Evolutionary conservation across 2,888 invertebrate genomes (phyloP), one percentile per base, ranked within the genome.

Genomic region (Trichacis sp.): DNA sequence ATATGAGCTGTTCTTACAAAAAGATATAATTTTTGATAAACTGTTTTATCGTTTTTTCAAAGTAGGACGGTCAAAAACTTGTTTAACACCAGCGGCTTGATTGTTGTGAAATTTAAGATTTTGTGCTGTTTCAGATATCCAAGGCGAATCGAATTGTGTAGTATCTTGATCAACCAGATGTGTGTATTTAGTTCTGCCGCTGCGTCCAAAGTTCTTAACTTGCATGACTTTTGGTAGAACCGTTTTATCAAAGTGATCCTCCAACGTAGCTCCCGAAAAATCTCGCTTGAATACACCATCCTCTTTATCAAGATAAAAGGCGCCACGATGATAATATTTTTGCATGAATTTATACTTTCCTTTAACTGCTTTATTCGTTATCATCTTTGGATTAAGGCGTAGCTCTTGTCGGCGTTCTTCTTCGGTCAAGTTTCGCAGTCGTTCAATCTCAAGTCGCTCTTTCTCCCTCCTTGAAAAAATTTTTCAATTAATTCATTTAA

Each of bases 301-400:
- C 72, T 98, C 97, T 76, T 92, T 91, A 79, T 97, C 95, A 89
- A 99, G 87, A 84, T 96, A 99, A 89, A 99, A 99, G 1, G 96
- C 98, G 85, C 99, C 99, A 80, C 99, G 92, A 88, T 99, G 99
- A 84, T 97, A 99, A 85, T 99, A 99, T 83, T 99, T 99, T 87
- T 99, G 99, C 73, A 99, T 87, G 86, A 98, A 99, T 86, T 98
- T 98, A 88, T 99, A 99, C 87, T 99, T 99, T 64, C 99, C 98
- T 86, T 98, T 98, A 52, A 91, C 89, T 0, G 95, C 92, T 84
- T 98, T 97, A 86, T 99, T 99, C 3, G 96, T 96, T 63, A 98
- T 88, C 11, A 89, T 81, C 85, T 97, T 97, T 0, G 98, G 98
- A 87, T 98, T 98, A 56, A 93, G 85, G 51, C 96, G 90, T 57